A percentile compares a stretch with the other conserved stretches of the same genome.
Evolutionary conservation across 2,797 vertebrate genomes (phyloP).

Genomic region (Emys orbicularis): DNA sequence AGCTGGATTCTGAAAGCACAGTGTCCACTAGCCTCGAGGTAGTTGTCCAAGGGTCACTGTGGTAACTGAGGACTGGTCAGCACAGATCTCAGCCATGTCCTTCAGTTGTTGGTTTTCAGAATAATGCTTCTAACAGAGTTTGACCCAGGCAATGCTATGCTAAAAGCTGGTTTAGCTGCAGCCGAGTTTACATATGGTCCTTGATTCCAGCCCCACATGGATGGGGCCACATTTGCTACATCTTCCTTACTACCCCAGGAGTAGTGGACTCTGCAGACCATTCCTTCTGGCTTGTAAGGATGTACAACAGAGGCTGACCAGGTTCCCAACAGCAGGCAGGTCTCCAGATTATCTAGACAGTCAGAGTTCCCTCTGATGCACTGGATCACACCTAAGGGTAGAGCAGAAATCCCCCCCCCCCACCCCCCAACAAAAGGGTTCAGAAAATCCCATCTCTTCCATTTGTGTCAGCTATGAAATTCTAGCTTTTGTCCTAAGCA

Average conservation of each 20-base stretch:
- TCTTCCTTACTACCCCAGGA: neutral
- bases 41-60: neutral
- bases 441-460: neutral
- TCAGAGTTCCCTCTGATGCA: neutral
- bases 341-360: neutral
- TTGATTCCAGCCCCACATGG: neutral
- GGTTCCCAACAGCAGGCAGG: neutral
- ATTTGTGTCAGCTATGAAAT: neutral
- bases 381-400: neutral
- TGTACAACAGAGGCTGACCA: neutral
- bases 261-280: neutral
- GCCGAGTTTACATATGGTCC: neutral
- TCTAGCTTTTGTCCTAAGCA: neutral
- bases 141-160: neutral
- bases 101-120: neutral
- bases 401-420: no score
- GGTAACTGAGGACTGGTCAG: neutral
- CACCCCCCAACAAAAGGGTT: no score
- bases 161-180: neutral
- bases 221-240: neutral
- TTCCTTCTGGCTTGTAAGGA: neutral
- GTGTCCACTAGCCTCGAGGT: neutral
- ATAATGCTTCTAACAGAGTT: neutral
- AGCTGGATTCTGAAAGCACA: neutral
- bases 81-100: neutral